phyloP scores from a whole-genome alignment of 2,797 vertebrate genomes.

The Haliaeetus vocifer region DNA sequence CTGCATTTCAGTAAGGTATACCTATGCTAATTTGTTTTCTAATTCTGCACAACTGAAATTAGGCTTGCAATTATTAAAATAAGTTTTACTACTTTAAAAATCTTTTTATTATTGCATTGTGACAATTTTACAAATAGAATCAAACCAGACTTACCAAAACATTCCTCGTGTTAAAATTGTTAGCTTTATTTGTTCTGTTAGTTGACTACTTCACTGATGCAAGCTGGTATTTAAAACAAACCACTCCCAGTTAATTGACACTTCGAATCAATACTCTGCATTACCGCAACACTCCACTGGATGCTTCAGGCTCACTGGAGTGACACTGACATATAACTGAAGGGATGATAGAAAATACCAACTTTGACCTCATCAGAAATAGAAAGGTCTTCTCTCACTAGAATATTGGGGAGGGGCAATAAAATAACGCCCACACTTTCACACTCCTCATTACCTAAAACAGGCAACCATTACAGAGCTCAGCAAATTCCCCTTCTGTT shows the following conservation, averaged over 20 bases:
- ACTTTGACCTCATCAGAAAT: neutral
- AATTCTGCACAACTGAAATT: neutral
- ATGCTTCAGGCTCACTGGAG: neutral
- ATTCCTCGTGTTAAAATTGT: neutral
- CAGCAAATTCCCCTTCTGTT: neutral
- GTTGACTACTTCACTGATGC: neutral
- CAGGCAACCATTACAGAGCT: neutral
- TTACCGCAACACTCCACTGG: neutral
- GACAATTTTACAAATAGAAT: neutral
- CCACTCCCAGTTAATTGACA: neutral
- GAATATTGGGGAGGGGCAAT: neutral
- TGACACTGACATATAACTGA: neutral
- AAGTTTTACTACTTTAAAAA: neutral
- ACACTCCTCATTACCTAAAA: neutral
- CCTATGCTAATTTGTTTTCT: neutral
- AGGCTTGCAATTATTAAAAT: neutral
- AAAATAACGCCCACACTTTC: fast-evolving
- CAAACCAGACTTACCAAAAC: neutral
- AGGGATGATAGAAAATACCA: neutral
- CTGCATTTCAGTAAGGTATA: neutral
- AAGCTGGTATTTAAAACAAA: neutral
- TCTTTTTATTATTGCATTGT: neutral
- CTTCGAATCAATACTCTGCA: neutral
- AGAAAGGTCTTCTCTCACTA: neutral
- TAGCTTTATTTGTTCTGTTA: neutral